These are phyloP conservation scores for Troides aeacus DNA, from an alignment of 2,888 invertebrate species.

Conservation along the genomic window DNA sequence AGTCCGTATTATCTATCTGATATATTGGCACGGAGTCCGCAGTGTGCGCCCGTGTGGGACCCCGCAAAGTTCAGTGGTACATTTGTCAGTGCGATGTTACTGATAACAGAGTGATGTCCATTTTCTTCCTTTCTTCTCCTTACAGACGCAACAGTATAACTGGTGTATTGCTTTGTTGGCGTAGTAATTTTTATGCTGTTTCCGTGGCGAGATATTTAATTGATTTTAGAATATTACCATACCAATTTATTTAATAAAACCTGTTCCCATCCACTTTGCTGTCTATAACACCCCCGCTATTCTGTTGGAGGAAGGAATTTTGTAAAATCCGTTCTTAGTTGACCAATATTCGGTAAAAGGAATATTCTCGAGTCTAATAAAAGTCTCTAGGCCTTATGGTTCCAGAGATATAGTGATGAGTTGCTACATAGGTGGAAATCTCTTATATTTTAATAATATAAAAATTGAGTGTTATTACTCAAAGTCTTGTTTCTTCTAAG, in stretches of 20 bases:
- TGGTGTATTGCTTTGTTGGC: not conserved
- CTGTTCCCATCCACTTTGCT: too few species aligned
- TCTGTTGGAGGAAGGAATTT: too few species aligned
- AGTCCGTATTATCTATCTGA: slow-evolving; percentile 36
- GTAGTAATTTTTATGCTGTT: not conserved
- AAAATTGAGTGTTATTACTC: too few species aligned
- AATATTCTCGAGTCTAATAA: too few species aligned
- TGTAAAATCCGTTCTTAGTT: too few species aligned
- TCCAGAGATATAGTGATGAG: too few species aligned
- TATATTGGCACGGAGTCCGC: slow-evolving; percentile 33
- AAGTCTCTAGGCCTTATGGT: too few species aligned
- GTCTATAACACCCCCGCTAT: too few species aligned
- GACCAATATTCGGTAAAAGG: too few species aligned
- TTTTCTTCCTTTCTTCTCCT: slow-evolving; percentile 22
- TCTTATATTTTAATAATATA: too few species aligned
- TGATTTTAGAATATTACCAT: not conserved
- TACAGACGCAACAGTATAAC: slow-evolving; percentile 9
- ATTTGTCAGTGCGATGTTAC: slow-evolving; percentile 29
- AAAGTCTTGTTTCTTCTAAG: too few species aligned
- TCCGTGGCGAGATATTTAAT: not conserved
- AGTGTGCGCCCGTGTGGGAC: slow-evolving; percentile 27
- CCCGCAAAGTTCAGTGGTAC: slow-evolving; percentile 26
- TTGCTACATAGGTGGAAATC: too few species aligned
- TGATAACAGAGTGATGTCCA: slow-evolving; percentile 22
- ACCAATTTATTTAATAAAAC: not conserved